Percentiles rank a stretch among this genome's conserved stretches.
phyloP scores from a whole-genome alignment of 2,888 invertebrate species.

The Myathropa florea region DNA sequence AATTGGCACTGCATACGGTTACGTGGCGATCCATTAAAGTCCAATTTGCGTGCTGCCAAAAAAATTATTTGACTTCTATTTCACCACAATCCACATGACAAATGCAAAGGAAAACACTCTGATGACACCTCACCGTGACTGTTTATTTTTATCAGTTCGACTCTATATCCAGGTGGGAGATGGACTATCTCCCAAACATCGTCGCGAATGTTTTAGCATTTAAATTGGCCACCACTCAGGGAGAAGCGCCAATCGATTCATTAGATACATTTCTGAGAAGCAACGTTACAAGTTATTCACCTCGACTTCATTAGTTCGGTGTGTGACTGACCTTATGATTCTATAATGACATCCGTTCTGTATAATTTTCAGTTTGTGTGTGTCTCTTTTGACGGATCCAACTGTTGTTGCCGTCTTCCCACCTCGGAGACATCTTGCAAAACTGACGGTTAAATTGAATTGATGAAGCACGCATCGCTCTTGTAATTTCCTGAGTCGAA shows the following conservation, averaged over 20 bases:
- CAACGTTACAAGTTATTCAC: slow-evolving; percentile 37
- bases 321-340: slow-evolving; percentile 29
- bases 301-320: slow-evolving; percentile 22
- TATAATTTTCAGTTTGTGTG: slow-evolving; percentile 14
- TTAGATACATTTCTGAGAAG: background rate
- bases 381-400: background rate
- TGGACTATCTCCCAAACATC: too few species aligned
- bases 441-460: too few species aligned
- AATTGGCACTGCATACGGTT: background rate
- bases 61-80: background rate
- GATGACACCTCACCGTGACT: background rate
- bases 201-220: background rate
- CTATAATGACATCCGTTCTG: slow-evolving; percentile 19
- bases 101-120: too few species aligned
- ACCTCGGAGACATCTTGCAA: too few species aligned
- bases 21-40: background rate
- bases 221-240: too few species aligned
- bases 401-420: too few species aligned
- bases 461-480: background rate
- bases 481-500: background rate
- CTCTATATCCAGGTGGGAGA: too few species aligned
- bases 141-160: too few species aligned
- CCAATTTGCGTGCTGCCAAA: background rate
- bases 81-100: background rate
- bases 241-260: background rate